Base-by-base conservation (phyloP, 2,113 vertebrate species). In the Coryphaenoides rupestris region DNA sequence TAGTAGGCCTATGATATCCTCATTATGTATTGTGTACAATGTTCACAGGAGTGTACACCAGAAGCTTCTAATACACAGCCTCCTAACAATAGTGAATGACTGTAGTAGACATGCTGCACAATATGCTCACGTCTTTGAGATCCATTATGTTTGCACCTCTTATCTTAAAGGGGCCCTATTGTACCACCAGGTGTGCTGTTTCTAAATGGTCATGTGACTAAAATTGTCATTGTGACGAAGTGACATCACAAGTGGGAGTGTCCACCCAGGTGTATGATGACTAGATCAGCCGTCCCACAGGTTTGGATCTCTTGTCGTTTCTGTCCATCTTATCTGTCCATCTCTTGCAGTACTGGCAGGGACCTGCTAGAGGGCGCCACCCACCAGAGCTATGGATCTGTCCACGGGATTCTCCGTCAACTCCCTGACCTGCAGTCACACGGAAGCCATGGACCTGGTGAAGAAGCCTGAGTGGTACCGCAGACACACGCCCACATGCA, bases 401-500 rank as follows among this genome's bases (percentile, higher is more conserved):
- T 87, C 86, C 1, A 84, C 84, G 76, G 69, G 80, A 61, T 90
- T 63, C 82, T 78, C 77, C 0, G 68, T 69, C 23, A 69, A 28
- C 17, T 71, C 81, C 0, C 60, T 79, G 66, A 77, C 69, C 64
- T 40, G 66, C 55, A 45, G 73, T 69, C 74, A 74, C 23, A 0
- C 76, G 4, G 80, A 88, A 40, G 73, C 78, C 56, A 19, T 79
- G 70, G 83, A 89, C 72, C 69, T 87, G 66, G 75, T 73, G 0
- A 85, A 83, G 77, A 87, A 88, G 69, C 80, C 84, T 0, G 81
- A 86, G 68, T 87, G 86, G 88, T 86, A 86, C 74, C 81, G 81
- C 73, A 24, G 80, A 10, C 71, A 67, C 16, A 84, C 85, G 0
- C 50, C 62, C 10, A 63, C 66, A 76, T 77, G 80, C 64, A 61